Conservation (phyloP, 2,888 invertebrate genomes). For the Trachelus stipa region DNA sequence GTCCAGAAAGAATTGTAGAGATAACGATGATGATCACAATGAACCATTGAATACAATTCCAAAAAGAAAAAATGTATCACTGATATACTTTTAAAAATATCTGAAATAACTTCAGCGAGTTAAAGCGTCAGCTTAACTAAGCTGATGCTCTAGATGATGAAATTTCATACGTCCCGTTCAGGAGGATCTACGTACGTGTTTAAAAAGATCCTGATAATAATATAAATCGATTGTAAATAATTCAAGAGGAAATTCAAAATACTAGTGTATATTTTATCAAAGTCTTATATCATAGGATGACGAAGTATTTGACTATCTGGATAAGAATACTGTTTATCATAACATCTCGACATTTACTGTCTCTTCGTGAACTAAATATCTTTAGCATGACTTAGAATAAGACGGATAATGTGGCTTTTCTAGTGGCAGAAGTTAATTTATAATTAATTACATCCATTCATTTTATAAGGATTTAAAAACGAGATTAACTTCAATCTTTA, state of each 20-base stretch:
- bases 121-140: no score
- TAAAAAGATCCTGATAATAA: neutral
- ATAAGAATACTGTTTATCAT: neutral
- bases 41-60: neutral
- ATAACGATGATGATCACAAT: neutral
- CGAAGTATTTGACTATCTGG: neutral
- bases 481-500: neutral
- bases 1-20: neutral
- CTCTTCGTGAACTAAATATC: neutral
- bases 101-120: neutral
- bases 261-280: no score
- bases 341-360: neutral
- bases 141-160: neutral
- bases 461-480: neutral
- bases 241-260: neutral
- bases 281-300: no score
- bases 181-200: neutral
- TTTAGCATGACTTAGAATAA: neutral
- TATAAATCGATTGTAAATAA: neutral
- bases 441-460: neutral
- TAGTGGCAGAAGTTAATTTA: neutral
- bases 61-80: neutral
- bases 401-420: neutral
- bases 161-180: neutral
- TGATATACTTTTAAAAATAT: neutral